phyloP scores from a whole-genome alignment of 2,888 invertebrate species.

The Ephialtes manifestator region DNA sequence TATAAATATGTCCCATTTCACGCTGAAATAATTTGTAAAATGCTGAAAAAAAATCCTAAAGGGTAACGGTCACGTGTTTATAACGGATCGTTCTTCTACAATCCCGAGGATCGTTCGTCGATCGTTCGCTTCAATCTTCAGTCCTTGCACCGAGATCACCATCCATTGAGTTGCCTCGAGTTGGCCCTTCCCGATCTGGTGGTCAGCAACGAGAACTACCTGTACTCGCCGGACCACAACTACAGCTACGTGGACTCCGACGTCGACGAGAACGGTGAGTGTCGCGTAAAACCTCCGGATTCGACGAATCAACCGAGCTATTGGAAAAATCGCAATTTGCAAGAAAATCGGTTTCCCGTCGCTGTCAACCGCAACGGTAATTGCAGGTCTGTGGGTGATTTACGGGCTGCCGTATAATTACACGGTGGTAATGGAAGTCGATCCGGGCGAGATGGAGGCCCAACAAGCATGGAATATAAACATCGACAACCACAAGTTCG shows the following conservation, averaged over 20 bases:
- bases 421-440: constrained; percentile 94
- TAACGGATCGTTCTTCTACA: constrained; percentile 98
- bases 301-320: too few species aligned
- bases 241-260: constrained; percentile 97
- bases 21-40: constrained; percentile 9
- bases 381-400: constrained; percentile 93
- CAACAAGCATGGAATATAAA: constrained; percentile 96
- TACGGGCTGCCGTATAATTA: constrained; percentile 94
- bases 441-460: constrained; percentile 88
- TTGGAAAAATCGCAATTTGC: neutral
- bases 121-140: constrained; percentile 90
- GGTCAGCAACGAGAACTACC: constrained; percentile 87
- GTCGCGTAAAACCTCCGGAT: neutral
- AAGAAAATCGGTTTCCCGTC: neutral
- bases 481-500: constrained; percentile 94
- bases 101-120: constrained; percentile 88
- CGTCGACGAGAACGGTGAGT: constrained; percentile 96
- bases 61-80: constrained; percentile 98
- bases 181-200: constrained; percentile 87
- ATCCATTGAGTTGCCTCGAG: constrained; percentile 75
- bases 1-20: too few species aligned
- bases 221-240: constrained; percentile 91
- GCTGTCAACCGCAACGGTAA: neutral
- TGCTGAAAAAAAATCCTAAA: too few species aligned
- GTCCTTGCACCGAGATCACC: constrained; percentile 48